phyloP scores from a whole-genome alignment of 2,113 vertebrate genomes.

The Thermophis baileyi region DNA sequence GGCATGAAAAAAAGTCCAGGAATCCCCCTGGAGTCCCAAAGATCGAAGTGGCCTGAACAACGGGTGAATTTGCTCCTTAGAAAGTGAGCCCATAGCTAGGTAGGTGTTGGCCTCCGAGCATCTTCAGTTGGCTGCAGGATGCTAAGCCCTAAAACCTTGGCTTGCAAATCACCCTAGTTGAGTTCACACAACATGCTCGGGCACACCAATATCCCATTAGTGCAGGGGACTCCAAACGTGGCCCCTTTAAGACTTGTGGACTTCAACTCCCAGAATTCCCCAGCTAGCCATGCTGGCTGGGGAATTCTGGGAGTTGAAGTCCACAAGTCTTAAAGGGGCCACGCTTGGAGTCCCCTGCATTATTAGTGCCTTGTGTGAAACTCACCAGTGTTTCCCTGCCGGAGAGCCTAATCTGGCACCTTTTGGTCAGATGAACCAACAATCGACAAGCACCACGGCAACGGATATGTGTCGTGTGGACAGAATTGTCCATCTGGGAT shows the following conservation, averaged over 20 bases:
- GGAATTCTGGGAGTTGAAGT: no score
- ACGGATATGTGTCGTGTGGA: neutral
- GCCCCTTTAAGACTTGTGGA: no score
- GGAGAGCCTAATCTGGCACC: neutral
- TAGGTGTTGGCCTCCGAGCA: neutral
- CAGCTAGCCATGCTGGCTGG: no score
- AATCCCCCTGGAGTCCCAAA: neutral
- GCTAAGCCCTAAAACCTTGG: no score
- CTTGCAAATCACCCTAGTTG: neutral
- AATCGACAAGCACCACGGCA: neutral
- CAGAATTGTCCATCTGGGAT: neutral
- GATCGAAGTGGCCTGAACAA: neutral
- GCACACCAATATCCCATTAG: neutral
- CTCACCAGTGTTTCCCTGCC: neutral
- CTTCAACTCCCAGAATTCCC: no score
- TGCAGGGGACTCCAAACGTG: neutral
- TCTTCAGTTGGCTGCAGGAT: no score
- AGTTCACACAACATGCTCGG: neutral
- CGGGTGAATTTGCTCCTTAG: no score
- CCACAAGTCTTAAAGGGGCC: no score
- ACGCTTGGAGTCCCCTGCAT: neutral
- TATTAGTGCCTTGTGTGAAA: no score
- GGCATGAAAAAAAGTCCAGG: neutral
- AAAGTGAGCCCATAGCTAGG: no score
- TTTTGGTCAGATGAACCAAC: neutral